Evolutionary conservation across 2,113 vertebrate genomes (phyloP), one percentile per base, ranked within the genome.

Genomic region (Labrus mixtus): DNA sequence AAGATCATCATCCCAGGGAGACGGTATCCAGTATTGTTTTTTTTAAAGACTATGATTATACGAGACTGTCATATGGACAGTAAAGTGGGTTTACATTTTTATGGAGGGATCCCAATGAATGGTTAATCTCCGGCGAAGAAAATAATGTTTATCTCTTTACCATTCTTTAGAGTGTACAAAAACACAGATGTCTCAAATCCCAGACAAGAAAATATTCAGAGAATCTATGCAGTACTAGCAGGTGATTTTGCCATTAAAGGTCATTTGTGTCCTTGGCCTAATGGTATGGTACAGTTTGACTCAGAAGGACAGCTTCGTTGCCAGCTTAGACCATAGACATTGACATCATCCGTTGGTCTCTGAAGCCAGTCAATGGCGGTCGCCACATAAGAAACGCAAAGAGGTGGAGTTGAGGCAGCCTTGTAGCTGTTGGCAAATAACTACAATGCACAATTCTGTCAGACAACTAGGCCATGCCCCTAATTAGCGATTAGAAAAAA

Each of bases 161-260:
- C 84, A 85, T 73, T 71, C 60, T 54, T 22, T 62, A 80, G 45
- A 70, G 55, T 43, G 12, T 43, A 45, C 79, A 73, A 86, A 90
- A 91, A 79, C 86, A 88, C 90, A 93, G 84, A 90, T 89, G 90
- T 88, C 67, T 87, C 53, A 75, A 78, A 77, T 80, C 68, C 39
- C 63, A 68, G 74, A 85, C 65, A 8, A 74, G 73, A 65, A 87
- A 81, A 37, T 82, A 90, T 91, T 88, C 23, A 73, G 61, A 86
- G 60, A 85, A 88, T 90, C 59, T 75, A 66, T 80, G 64, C 66
- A 77, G 63, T 25, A 81, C 22, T 37, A 69, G 72, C 84, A 83
- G 81, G 54, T n/a, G 79, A 63, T 88, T 89, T 92, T 82, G 76
- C 81, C 77, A 80, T 89, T 77, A 89, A 72, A 80, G 54, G 67